Evolutionary conservation across 1,140 invertebrate species (phyloP).

Genomic region (Leptopilina clavipes): DNA sequence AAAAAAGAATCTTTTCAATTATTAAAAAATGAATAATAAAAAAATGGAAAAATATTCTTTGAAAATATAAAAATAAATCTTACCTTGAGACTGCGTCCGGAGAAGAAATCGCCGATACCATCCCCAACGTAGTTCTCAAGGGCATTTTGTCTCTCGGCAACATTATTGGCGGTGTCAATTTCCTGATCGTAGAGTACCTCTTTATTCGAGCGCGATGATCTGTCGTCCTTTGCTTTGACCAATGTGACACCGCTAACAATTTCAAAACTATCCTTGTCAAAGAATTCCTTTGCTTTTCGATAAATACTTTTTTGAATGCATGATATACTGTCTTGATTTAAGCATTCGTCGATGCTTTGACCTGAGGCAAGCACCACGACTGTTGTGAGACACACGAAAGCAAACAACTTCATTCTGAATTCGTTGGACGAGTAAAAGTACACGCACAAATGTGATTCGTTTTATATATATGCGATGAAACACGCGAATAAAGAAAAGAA

Average conservation of each 20-base stretch:
- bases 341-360: conserved; percentile 74
- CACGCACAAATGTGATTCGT: conserved; percentile 45
- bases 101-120: conserved; percentile 76
- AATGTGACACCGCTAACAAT: conserved; percentile 77
- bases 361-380: conserved; percentile 56
- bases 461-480: no score
- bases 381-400: conserved; percentile 54
- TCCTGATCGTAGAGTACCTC: conserved; percentile 72
- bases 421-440: conserved; percentile 35
- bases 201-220: conserved; percentile 68
- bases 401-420: conserved; percentile 58
- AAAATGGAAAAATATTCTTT: conserved; percentile 1
- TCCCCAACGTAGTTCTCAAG: conserved; percentile 78
- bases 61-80: conserved; percentile 40
- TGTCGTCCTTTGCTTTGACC: conserved; percentile 71
- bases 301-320: conserved; percentile 79
- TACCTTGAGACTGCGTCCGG: conserved; percentile 76
- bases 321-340: conserved; percentile 80
- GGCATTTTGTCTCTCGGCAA: conserved; percentile 76
- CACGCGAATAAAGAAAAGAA: no score
- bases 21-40: conserved; percentile 4
- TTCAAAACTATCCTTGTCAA: conserved; percentile 77
- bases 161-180: conserved; percentile 72
- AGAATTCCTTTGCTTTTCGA: conserved; percentile 78
- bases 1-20: neutral